Percentiles rank a stretch among this genome's conserved stretches.
phyloP scores from a whole-genome alignment of 2,888 invertebrate genomes.

The Dicycla oo region DNA sequence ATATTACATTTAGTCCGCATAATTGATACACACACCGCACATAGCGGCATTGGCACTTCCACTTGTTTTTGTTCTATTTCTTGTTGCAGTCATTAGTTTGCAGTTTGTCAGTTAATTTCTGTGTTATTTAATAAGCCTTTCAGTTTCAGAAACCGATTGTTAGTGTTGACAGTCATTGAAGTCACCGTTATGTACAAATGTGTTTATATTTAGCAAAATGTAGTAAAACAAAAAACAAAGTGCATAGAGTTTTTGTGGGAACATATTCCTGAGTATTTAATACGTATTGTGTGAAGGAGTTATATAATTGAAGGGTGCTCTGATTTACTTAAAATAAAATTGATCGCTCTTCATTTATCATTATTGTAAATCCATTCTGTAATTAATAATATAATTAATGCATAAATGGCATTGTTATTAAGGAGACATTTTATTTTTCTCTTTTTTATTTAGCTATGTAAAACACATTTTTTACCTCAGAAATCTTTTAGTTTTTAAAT shows the following conservation, averaged over 20 bases:
- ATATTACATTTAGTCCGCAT: no score
- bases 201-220: constrained; percentile 44
- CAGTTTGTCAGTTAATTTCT: background rate
- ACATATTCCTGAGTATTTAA: constrained; percentile 30
- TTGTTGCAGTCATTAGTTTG: background rate
- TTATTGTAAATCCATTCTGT: constrained; percentile 22
- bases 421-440: background rate
- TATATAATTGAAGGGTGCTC: constrained; percentile 26
- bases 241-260: constrained; percentile 24
- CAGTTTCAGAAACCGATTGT: constrained; percentile 16
- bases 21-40: no score
- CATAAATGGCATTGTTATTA: constrained; percentile 10
- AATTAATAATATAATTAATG: constrained; percentile 10
- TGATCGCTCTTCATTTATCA: constrained; percentile 28
- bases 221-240: constrained; percentile 16
- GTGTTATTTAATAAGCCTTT: constrained; percentile 1
- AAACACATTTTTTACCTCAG: background rate
- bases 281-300: constrained; percentile 35
- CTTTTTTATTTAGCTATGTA: background rate
- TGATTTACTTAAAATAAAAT: constrained; percentile 34
- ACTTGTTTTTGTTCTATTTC: no score
- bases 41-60: no score
- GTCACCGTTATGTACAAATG: constrained; percentile 64
- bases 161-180: constrained; percentile 32
- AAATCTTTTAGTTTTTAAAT: no score